Base-by-base conservation (phyloP, 2,797 vertebrate species). In the Protonibea diacanthus region DNA sequence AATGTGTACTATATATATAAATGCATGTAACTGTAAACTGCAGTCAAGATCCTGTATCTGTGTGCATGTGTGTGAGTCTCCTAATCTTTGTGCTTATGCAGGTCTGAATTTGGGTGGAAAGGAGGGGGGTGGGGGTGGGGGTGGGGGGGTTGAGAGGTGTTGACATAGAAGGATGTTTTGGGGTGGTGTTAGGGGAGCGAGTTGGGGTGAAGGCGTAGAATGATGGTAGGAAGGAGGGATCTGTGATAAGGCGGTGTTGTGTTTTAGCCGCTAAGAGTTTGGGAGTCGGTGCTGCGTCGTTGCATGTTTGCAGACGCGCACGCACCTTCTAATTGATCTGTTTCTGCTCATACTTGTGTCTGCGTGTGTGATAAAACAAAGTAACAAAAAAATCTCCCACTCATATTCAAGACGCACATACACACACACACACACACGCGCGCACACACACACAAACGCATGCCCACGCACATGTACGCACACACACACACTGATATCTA, bases 151-250 rank as follows among this genome's bases (percentile, higher is more conserved):
- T 71, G 83, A 83, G 81, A 76, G 62, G 92, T 88, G 93, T 84
- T 93, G 93, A 94, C 88, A 84, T 71, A 89, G 91, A 93, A 91
- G 92, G 93, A 94, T 94, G 93, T 94, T 93, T 93, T 94, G 91
- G 87, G 91, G 91, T 89, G 89, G 87, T 65, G 71, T 89, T 84
- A 70, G 86, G 89, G 77, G 91, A 80, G 86, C 80, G 58, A 83
- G 83, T 75, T 15, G 80, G 87, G 90, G 87, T 86, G 74, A 89
- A 74, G 91, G 92, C 92, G 92, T 64, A 86, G 93, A 93, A 84
- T 86, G 93, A 93, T 86, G 90, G 84, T 85, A 83, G 88, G 88
- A 91, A 89, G 89, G 85, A 84, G 85, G 81, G 79, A 70, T 69
- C 10, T 58, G 72, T 84, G 89, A 87, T 91, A 84, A 86, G 78